Base-by-base conservation (phyloP, 2,113 vertebrate species). In the Phylloscopus trochiloides region DNA sequence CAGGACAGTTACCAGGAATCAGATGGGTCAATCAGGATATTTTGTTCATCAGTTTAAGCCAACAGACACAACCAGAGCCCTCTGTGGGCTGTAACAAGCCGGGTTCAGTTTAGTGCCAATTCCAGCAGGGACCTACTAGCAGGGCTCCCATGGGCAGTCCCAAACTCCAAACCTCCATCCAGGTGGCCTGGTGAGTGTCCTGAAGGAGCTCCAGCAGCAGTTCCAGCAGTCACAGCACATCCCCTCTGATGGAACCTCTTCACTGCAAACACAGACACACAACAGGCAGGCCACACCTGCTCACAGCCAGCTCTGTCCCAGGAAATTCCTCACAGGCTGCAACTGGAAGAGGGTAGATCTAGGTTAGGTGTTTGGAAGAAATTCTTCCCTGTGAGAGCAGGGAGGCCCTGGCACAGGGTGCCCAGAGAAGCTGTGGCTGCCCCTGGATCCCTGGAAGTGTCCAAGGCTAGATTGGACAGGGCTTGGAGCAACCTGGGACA, bases 151-250 rank as follows among this genome's bases (percentile, higher is more conserved):
- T 1, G 3, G 38, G 52, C 48, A 70, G 22, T 17, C 52, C 48
- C 48, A 67, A 57, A 77, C 10, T 58, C 61, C 74, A 87, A 68
- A 75, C 52, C 67, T 89, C 57, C 68, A 29, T 12, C 68, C 73
- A 79, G 55, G 19, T n/a, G 1, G 1, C 20, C 47, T 18, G 32
- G 14, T 0, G 6, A 61, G 76, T 3, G 1, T 71, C 81, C 7
- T 40, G 17, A 5, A 5, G 1, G 1, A 20, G 54, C 45, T 57
- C 43, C 79, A 38, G 76, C 76, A 43, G 50, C 5, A 1, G 17
- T 24, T 82, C 14, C 3, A 14, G 78, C 63, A 61, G 62, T 15
- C 45, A 16, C 57, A 40, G 31, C 38, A 4, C 12, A 14, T 62
- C 47, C 22, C 17, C 71, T 91, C 32, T 12, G 38, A 63, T 4